Percentiles rank a stretch among this genome's conserved stretches.
phyloP scores from a whole-genome alignment of 2,888 invertebrate species.

The Dromius quadrimaculatus region DNA sequence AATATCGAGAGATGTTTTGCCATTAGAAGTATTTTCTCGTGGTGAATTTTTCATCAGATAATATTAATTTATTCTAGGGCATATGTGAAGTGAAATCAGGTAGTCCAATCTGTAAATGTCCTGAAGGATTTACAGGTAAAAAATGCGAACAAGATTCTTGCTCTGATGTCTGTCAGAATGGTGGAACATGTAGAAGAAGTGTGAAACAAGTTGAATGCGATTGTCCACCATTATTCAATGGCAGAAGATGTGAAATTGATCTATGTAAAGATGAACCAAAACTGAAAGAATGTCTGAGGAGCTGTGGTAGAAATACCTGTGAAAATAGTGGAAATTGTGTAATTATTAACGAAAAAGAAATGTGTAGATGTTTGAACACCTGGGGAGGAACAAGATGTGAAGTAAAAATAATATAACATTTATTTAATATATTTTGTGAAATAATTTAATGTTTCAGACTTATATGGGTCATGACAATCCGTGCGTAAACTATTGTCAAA shows the following conservation, averaged over 20 bases:
- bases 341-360: conserved; percentile 65
- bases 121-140: conserved; percentile 70
- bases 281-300: conserved; percentile 57
- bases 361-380: conserved; percentile 70
- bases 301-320: conserved; percentile 61
- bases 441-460: conserved; percentile 57
- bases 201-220: conserved; percentile 65
- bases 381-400: conserved; percentile 72
- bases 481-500: conserved; percentile 71
- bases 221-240: conserved; percentile 67
- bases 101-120: conserved; percentile 67
- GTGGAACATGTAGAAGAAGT: conserved; percentile 66
- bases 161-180: conserved; percentile 71
- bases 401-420: conserved; percentile 58
- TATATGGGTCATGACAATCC: conserved; percentile 75
- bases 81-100: conserved; percentile 63
- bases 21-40: conserved; percentile 9
- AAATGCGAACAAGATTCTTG: conserved; percentile 74
- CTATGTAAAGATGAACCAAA: conserved; percentile 65
- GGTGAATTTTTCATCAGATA: conserved; percentile 38
- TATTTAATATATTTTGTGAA: conserved; percentile 1
- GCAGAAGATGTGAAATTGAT: conserved; percentile 69
- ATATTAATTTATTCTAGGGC: conserved; percentile 61
- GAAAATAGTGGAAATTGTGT: conserved; percentile 71
- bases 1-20: conserved; percentile 8